These are phyloP conservation scores for Semnornis frantzii DNA, from an alignment of 2,113 vertebrate genomes.

Conservation along the genomic window DNA sequence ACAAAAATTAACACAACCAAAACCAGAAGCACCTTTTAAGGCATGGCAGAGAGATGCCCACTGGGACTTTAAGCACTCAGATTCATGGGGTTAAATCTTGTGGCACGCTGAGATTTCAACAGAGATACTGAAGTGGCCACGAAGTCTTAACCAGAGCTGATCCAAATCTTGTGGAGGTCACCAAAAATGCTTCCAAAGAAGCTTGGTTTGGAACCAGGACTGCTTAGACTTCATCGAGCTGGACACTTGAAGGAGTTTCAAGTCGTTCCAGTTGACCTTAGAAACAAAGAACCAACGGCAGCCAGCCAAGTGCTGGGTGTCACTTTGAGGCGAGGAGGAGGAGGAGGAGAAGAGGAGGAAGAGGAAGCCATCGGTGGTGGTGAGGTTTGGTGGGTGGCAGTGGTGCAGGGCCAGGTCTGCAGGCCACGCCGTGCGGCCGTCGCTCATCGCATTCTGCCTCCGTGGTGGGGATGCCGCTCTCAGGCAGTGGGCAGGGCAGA, in stretches of 20 bases:
- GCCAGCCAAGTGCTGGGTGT: background rate
- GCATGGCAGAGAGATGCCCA: slow-evolving; percentile 80
- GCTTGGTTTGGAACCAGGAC: background rate
- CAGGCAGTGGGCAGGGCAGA: background rate
- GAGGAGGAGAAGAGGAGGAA: background rate
- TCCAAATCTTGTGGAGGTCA: background rate
- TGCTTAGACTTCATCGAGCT: background rate
- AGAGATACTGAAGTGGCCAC: background rate
- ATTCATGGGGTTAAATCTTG: background rate
- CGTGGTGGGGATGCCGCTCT: slow-evolving; percentile 19
- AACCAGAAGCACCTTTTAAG: slow-evolving; percentile 88
- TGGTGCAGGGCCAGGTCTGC: background rate
- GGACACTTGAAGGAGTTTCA: slow-evolving; percentile 36
- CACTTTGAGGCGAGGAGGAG: background rate
- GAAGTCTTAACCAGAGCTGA: background rate
- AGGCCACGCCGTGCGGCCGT: background rate
- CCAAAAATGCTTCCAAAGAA: background rate
- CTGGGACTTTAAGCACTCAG: slow-evolving; percentile 40
- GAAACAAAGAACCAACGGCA: background rate
- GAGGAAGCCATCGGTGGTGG: background rate
- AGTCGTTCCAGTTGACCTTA: background rate
- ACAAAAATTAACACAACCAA: slow-evolving; percentile 67
- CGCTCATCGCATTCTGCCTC: slow-evolving; percentile 78
- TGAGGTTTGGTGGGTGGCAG: background rate
- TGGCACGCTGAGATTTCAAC: background rate